Evolutionary conservation across 2,888 invertebrate species (phyloP).

Genomic region (Tanaodytes sp.): DNA sequence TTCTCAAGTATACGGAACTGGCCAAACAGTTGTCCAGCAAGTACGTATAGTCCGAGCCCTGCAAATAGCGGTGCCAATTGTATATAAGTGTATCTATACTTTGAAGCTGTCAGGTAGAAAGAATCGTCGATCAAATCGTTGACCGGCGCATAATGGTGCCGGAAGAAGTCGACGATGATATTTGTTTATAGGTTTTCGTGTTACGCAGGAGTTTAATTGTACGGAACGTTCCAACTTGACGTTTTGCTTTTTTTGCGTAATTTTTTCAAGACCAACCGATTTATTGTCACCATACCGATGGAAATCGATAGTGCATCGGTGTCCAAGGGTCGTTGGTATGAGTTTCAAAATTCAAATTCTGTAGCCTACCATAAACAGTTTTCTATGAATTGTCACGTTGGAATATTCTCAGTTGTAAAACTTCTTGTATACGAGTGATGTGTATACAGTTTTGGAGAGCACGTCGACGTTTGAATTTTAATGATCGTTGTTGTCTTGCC

Average conservation of each 20-base stretch:
- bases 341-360: too few relatives aligned
- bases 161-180: slow-evolving; percentile 46
- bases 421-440: too few relatives aligned
- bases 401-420: too few relatives aligned
- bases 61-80: slow-evolving; percentile 73
- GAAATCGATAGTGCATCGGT: too few relatives aligned
- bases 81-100: slow-evolving; percentile 73
- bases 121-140: slow-evolving; percentile 56
- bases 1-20: slow-evolving; percentile 97
- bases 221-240: neutral
- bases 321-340: too few relatives aligned
- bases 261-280: neutral
- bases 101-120: slow-evolving; percentile 64
- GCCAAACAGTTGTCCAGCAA: slow-evolving; percentile 98
- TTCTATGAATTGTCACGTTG: too few relatives aligned
- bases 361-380: too few relatives aligned
- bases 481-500: slow-evolving; percentile 47
- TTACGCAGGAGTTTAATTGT: neutral
- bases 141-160: slow-evolving; percentile 52
- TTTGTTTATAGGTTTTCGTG: slow-evolving; percentile 17
- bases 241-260: too few relatives aligned
- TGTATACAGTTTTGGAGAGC: slow-evolving; percentile 24
- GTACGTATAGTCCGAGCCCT: slow-evolving; percentile 83
- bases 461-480: slow-evolving; percentile 42
- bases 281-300: too few relatives aligned